phyloP scores from a whole-genome alignment of 2,888 invertebrate species.

The Cerastoderma edule region DNA sequence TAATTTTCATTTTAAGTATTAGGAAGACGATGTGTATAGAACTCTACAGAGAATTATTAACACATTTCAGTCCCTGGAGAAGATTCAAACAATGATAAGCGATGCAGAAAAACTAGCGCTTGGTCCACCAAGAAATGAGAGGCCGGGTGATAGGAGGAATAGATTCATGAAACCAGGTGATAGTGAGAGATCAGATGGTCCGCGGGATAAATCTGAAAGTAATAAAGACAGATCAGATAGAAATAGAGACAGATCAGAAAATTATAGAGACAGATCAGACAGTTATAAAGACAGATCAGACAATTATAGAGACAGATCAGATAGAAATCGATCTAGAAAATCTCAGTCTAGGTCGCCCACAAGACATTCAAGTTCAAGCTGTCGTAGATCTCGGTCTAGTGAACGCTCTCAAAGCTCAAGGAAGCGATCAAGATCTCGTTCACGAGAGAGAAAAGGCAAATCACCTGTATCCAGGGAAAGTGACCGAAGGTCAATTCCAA shows the following conservation, averaged over 20 bases:
- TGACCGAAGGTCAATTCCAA: conserved; percentile 46
- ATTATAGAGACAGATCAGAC: too few species aligned
- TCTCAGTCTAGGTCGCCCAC: conserved; percentile 15
- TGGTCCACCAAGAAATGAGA: conserved; percentile 31
- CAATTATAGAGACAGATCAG: conserved; percentile 3
- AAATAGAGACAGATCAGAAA: background rate
- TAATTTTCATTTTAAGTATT: too few species aligned
- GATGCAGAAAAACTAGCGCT: conserved; percentile 84
- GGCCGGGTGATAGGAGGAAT: conserved; percentile 35
- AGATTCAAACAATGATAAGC: conserved; percentile 84
- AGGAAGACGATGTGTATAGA: too few species aligned
- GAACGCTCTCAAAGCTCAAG: background rate
- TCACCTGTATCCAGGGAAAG: conserved; percentile 13
- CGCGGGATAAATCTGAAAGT: background rate
- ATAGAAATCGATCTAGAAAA: background rate
- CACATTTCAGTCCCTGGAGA: conserved; percentile 85
- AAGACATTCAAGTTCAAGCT: conserved; percentile 17
- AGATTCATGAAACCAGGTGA: conserved; percentile 66
- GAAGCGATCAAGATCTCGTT: conserved; percentile 26
- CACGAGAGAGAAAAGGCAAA: conserved; percentile 8
- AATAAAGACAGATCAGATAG: background rate
- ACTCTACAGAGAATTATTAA: too few species aligned
- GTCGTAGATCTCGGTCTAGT: conserved; percentile 1
- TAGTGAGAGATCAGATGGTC: conserved; percentile 13
- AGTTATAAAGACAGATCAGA: too few species aligned